Evolutionary conservation across 2,797 vertebrate species (phyloP).

Genomic region (Takifugu rubripes): DNA sequence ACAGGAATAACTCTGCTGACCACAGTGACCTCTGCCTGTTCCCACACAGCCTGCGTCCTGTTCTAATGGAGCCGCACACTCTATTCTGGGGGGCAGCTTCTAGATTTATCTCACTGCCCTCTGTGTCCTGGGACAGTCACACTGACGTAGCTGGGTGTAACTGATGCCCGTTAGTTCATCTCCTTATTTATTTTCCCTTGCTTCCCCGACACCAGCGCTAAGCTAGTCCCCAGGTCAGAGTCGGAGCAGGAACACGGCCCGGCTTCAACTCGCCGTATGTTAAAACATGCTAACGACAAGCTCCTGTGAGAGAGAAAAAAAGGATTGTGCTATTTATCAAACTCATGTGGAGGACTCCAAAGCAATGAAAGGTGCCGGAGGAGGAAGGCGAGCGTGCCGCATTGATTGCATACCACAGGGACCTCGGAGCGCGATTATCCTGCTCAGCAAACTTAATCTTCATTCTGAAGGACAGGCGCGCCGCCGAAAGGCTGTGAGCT

Average conservation of each 20-base stretch:
- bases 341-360: constrained; percentile 27
- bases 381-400: constrained; percentile 33
- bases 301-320: neutral
- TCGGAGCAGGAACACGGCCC: constrained; percentile 26
- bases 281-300: constrained; percentile 8
- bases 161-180: constrained; percentile 45
- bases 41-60: constrained; percentile 65
- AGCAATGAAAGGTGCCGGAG: constrained; percentile 32
- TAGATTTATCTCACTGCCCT: constrained; percentile 71
- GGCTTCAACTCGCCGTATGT: neutral
- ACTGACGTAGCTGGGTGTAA: constrained; percentile 58
- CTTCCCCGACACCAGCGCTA: constrained; percentile 55
- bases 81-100: constrained; percentile 64
- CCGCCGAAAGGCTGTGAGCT: constrained; percentile 49
- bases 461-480: constrained; percentile 50
- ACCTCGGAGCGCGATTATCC: constrained; percentile 60
- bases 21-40: constrained; percentile 68
- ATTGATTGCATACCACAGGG: constrained; percentile 56
- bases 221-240: constrained; percentile 37
- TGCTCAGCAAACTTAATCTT: constrained; percentile 67
- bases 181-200: constrained; percentile 2
- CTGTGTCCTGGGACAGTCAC: constrained; percentile 62
- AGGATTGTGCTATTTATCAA: constrained; percentile 15
- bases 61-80: constrained; percentile 59
- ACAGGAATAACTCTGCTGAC: constrained; percentile 74